Conservation (phyloP, 2,113 vertebrate species). For the Redunca redunca region DNA sequence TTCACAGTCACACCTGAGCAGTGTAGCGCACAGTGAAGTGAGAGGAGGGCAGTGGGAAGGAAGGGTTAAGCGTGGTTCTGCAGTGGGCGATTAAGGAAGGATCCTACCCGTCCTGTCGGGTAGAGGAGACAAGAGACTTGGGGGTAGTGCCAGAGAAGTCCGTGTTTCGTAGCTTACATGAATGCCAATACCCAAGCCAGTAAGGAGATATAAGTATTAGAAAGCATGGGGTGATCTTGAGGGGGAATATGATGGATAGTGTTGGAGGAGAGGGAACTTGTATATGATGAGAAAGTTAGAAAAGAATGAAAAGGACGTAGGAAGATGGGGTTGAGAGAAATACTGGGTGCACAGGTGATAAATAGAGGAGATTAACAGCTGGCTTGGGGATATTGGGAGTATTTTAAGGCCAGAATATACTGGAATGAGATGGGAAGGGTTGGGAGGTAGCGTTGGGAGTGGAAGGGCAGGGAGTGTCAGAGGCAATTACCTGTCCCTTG, state of each 20-base stretch:
- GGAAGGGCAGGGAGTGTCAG: fast-evolving
- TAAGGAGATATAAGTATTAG: neutral
- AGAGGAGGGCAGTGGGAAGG: neutral
- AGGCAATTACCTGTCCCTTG: slow-evolving; percentile 81
- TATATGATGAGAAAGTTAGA: neutral
- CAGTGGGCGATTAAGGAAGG: neutral
- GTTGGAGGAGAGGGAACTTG: neutral
- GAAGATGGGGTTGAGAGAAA: neutral
- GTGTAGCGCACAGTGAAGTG: neutral
- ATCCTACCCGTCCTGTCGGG: neutral
- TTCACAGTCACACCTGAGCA: slow-evolving; percentile 85
- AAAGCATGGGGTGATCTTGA: neutral
- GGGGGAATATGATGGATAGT: neutral
- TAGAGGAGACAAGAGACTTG: neutral
- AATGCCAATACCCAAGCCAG: neutral
- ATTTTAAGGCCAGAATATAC: neutral
- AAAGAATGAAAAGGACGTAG: neutral
- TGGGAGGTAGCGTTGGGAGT: too few relatives aligned
- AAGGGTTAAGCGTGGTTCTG: neutral
- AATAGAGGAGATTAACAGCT: neutral
- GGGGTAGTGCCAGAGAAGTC: neutral
- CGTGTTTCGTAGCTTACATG: neutral
- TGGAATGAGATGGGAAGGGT: neutral
- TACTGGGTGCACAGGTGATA: neutral
- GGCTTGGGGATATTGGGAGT: neutral